Conservation (phyloP, 2,888 invertebrate genomes). For the Plemyria rubiginata region DNA sequence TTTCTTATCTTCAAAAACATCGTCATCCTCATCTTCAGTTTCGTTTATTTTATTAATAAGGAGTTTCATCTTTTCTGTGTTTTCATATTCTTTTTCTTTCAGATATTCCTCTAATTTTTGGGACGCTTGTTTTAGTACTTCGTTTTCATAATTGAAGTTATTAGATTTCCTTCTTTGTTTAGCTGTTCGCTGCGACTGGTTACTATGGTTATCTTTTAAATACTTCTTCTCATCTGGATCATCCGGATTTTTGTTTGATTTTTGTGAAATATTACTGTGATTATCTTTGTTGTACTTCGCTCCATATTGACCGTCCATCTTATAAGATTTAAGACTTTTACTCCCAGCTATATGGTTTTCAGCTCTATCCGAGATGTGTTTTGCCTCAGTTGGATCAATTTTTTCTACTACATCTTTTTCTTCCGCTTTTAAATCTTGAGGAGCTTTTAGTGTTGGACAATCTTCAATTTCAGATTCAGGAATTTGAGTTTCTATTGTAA, state of each 20-base stretch:
- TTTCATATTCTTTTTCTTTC: conserved; percentile 65
- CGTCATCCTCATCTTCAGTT: conserved; percentile 65
- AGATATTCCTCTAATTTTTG: conserved; percentile 81
- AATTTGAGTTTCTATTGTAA: conserved; percentile 68
- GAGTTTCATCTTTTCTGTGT: conserved; percentile 62
- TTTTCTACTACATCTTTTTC: conserved; percentile 75
- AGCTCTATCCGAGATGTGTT: conserved; percentile 69
- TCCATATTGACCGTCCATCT: conserved; percentile 72
- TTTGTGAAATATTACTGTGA: conserved; percentile 72
- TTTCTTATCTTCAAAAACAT: conserved; percentile 57
- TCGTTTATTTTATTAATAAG: conserved; percentile 58
- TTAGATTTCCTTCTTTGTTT: conserved; percentile 77
- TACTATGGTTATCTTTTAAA: conserved; percentile 77
- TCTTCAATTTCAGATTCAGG: conserved; percentile 82
- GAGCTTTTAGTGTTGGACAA: conserved; percentile 79
- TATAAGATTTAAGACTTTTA: conserved; percentile 73
- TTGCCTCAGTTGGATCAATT: conserved; percentile 71
- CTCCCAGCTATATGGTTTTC: conserved; percentile 69
- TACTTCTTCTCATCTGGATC: conserved; percentile 75
- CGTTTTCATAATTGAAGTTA: conserved; percentile 86
- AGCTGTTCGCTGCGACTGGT: conserved; percentile 68
- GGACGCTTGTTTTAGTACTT: conserved; percentile 83
- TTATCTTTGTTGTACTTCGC: conserved; percentile 74
- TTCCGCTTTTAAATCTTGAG: conserved; percentile 82
- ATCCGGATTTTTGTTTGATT: conserved; percentile 70